phyloP scores from a whole-genome alignment of 1,140 invertebrate species.

The Hormaphis cornu region DNA sequence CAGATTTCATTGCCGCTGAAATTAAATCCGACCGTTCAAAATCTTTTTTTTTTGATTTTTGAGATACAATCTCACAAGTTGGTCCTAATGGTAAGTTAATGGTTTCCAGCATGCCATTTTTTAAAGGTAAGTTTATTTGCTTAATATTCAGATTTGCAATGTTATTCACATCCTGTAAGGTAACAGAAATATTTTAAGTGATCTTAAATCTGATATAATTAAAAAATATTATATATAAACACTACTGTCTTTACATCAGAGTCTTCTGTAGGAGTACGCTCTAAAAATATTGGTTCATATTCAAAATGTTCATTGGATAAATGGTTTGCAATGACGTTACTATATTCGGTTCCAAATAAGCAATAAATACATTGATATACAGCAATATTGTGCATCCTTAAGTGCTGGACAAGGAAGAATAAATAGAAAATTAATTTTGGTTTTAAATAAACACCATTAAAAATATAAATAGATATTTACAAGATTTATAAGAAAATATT shows the following conservation, averaged over 20 bases:
- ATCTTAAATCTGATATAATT: neutral
- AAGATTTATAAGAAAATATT: too few relatives aligned
- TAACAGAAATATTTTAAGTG: neutral
- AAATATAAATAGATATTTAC: too few relatives aligned
- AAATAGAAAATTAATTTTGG: neutral
- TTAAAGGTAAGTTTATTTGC: neutral
- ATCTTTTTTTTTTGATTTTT: neutral
- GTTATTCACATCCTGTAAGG: neutral
- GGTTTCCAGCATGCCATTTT: neutral
- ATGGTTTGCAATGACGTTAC: neutral
- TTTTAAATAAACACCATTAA: neutral
- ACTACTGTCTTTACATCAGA: neutral
- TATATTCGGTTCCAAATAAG: neutral
- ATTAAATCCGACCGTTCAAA: neutral
- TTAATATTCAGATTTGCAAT: conserved; percentile 9
- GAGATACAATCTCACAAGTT: neutral
- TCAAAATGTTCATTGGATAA: conserved; percentile 22
- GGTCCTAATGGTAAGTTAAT: neutral
- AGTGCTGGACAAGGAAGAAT: conserved; percentile 14
- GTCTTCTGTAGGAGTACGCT: neutral
- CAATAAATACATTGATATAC: conserved; percentile 18
- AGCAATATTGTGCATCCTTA: conserved; percentile 2
- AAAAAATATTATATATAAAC: neutral
- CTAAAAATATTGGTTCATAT: conserved; percentile 14
- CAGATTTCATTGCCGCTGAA: neutral